Conservation (phyloP, 1,140 invertebrate genomes). For the Geopemphigus sp. region DNA sequence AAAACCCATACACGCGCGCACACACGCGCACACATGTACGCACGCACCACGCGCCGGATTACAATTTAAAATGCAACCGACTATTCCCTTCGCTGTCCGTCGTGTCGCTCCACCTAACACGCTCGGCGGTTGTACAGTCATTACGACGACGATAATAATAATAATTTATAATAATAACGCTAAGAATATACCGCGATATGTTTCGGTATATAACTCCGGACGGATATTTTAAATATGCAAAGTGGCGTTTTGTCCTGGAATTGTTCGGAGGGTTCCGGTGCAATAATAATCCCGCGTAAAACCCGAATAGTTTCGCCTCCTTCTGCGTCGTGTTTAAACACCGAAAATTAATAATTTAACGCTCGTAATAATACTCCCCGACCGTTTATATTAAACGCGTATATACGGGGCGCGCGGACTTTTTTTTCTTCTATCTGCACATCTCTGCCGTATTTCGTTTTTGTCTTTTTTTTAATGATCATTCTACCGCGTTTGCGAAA, state of each 20-base stretch:
- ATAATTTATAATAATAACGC: constrained; percentile 31
- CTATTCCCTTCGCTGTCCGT: too few species aligned
- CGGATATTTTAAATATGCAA: constrained; percentile 47
- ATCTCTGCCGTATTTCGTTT: not conserved
- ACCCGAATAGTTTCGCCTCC: constrained; percentile 19
- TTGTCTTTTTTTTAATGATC: not conserved
- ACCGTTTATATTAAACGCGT: constrained; percentile 23
- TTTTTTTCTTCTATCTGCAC: not conserved
- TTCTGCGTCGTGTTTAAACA: constrained; percentile 30
- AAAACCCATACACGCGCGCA: too few species aligned
- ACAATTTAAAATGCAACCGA: constrained; percentile 18
- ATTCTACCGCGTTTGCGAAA: not conserved
- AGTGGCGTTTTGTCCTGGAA: constrained; percentile 47
- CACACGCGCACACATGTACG: too few species aligned
- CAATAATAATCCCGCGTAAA: constrained; percentile 42
- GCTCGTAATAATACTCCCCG: constrained; percentile 20
- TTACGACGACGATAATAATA: constrained; percentile 35
- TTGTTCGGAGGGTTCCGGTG: constrained; percentile 38
- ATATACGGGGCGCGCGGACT: not conserved
- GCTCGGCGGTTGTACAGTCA: not conserved
- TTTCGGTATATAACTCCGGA: constrained; percentile 32
- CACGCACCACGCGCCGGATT: constrained; percentile 6
- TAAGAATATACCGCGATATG: constrained; percentile 32
- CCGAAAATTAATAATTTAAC: constrained; percentile 45
- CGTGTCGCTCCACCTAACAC: not conserved